These are phyloP conservation scores for Scomber colias DNA, from an alignment of 2,113 vertebrate genomes.

Conservation along the genomic window DNA sequence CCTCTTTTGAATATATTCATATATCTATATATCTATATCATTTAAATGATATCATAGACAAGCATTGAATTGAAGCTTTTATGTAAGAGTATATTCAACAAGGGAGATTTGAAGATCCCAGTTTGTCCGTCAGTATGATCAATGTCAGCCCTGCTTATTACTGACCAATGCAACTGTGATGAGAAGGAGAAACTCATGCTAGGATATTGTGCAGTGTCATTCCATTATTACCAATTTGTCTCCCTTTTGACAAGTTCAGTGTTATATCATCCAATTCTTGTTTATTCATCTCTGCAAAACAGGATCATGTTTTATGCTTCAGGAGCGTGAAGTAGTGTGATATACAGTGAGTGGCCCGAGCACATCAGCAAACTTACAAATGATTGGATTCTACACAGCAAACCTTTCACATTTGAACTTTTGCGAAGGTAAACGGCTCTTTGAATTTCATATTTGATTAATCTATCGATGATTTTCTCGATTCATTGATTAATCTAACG, in stretches of 20 bases:
- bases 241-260: constrained; percentile 26
- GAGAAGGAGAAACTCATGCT: constrained; percentile 14
- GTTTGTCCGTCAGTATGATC: constrained; percentile 24
- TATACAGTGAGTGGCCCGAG: constrained; percentile 20
- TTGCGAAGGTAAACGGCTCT: not conserved
- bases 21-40: not conserved
- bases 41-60: not conserved
- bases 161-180: constrained; percentile 28
- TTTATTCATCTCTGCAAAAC: constrained; percentile 31
- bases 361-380: constrained; percentile 18
- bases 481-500: too few relatives aligned
- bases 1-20: not conserved
- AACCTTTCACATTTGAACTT: constrained; percentile 3
- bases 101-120: not conserved
- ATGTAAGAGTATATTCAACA: not conserved
- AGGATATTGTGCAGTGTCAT: not conserved
- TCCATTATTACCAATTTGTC: constrained; percentile 29
- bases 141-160: constrained; percentile 42
- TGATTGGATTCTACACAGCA: constrained; percentile 17
- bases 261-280: constrained; percentile 15
- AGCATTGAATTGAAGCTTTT: constrained; percentile 5
- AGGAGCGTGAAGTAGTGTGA: constrained; percentile 39
- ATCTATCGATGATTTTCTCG: too few relatives aligned
- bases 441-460: not conserved
- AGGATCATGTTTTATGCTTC: constrained; percentile 40